Evolutionary conservation across 30 jellyfish, hydroid and myxozoan genomes (phyloP).

Genomic region (Hydractinia symbiolongicarpus): DNA sequence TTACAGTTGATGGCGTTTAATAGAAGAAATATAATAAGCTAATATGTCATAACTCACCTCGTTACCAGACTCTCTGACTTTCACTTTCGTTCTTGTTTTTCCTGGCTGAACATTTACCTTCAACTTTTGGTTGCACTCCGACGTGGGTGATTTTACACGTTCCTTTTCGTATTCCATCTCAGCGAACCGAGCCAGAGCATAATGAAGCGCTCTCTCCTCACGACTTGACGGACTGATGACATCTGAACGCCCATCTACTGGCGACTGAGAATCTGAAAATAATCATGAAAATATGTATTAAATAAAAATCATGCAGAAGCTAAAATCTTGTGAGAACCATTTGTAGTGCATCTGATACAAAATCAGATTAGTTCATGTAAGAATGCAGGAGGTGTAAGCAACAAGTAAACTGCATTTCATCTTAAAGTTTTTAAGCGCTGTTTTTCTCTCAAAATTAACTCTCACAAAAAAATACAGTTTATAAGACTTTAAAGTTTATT

Average conservation of each 20-base stretch:
- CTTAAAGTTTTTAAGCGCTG: too few species aligned
- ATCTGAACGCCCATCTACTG: neutral
- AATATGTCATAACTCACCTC: neutral
- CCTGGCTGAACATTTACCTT: too few species aligned
- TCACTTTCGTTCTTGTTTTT: neutral
- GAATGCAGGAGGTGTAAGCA: too few species aligned
- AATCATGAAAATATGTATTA: neutral
- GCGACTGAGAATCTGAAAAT: neutral
- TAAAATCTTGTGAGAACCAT: neutral
- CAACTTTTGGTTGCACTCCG: too few species aligned
- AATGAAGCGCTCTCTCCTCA: constrained; percentile 33
- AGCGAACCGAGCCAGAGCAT: constrained; percentile 37
- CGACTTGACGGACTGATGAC: constrained; percentile 7
- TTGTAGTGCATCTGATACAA: neutral
- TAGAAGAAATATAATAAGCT: too few species aligned
- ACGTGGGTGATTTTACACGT: too few species aligned
- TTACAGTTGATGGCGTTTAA: too few species aligned
- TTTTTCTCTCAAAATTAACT: too few species aligned
- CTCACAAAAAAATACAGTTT: neutral
- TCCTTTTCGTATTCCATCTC: constrained; percentile 23
- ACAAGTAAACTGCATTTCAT: too few species aligned
- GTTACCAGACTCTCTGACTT: neutral
- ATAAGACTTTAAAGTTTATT: neutral
- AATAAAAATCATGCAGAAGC: neutral
- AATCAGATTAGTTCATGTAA: neutral